Evolutionary conservation across 2,888 invertebrate species (phyloP), one percentile per base, ranked within the genome.

Genomic region (Galerucella pusilla): DNA sequence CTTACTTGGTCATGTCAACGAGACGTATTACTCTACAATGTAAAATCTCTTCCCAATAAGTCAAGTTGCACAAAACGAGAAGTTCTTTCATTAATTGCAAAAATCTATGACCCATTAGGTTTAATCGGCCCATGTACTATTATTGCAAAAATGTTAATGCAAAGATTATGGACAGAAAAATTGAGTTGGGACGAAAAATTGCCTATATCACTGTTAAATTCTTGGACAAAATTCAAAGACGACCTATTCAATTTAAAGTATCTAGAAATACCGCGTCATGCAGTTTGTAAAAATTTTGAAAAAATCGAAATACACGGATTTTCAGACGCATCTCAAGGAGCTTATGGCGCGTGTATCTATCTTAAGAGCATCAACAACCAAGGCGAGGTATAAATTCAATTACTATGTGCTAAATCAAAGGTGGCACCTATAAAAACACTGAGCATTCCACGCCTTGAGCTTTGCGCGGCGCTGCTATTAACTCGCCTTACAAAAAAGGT

Each of bases 81-180:
- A n/a, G 16, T 57, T 14, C 12, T 57, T 57, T 57, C 20, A n/a
- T 57, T 57, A 57, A 16, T 57, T n/a, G 57, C 57, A n/a, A 57
- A n/a, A 57, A 16, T 57, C 9, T 57, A 57, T 57, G 57, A 57
- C 10, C 57, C 57, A n/a, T 20, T 57, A 16, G 57, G 57, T n/a
- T 14, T 57, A 16, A 7, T 57, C 16, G 20, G 57, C 9, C 57
- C 57, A 9, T 57, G 57, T 20, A n/a, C 16, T 7, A 57, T 57
- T 12, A 12, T 16, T 2, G 20, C 57, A 12, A 57, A 57, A 16
- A 57, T 57, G 9, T 57, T 57, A 16, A 57, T 57, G n/a, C n/a
- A n/a, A n/a, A n/a, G n/a, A n/a, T n/a, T n/a, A n/a, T n/a, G n/a
- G n/a, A n/a, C n/a, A n/a, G 46, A 57, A 16, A 20, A 14, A 14